These are phyloP conservation scores for Cyanistes caeruleus DNA, from an alignment of 2,113 vertebrate species.

Conservation along the genomic window DNA sequence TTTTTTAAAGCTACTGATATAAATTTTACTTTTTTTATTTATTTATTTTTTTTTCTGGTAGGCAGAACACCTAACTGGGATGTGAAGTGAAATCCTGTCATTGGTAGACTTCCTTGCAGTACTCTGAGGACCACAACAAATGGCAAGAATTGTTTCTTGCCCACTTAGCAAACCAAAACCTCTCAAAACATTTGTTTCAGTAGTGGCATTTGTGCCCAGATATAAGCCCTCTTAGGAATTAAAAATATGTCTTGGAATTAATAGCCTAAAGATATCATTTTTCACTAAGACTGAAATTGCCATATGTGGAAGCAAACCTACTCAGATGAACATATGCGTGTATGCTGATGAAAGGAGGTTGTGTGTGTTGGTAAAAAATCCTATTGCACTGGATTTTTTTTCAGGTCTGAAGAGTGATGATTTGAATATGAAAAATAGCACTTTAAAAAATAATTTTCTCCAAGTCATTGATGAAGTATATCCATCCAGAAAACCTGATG, in stretches of 20 bases:
- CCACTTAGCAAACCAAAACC: not conserved
- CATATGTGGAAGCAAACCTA: not conserved
- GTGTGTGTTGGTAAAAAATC: not conserved
- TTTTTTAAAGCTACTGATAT: not conserved
- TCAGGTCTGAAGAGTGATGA: not conserved
- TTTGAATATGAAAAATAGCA: not conserved
- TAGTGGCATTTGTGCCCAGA: not conserved
- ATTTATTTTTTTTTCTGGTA: not conserved
- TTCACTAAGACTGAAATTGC: not conserved
- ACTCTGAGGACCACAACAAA: not conserved
- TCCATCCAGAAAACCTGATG: not conserved
- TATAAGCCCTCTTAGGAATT: not conserved
- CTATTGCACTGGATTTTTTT: not conserved
- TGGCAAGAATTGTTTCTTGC: not conserved
- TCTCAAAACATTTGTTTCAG: not conserved
- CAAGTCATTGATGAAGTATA: not conserved
- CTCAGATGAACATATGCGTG: not conserved
- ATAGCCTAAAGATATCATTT: not conserved
- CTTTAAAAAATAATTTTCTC: not conserved
- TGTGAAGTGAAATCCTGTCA: not conserved
- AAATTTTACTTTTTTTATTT: not conserved
- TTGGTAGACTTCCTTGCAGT: not conserved
- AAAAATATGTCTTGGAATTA: not conserved
- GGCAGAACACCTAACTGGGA: not conserved
- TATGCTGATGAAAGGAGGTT: not conserved